phyloP scores from a whole-genome alignment of 1,140 invertebrate species.

The Cardiocondyla obscurior region DNA sequence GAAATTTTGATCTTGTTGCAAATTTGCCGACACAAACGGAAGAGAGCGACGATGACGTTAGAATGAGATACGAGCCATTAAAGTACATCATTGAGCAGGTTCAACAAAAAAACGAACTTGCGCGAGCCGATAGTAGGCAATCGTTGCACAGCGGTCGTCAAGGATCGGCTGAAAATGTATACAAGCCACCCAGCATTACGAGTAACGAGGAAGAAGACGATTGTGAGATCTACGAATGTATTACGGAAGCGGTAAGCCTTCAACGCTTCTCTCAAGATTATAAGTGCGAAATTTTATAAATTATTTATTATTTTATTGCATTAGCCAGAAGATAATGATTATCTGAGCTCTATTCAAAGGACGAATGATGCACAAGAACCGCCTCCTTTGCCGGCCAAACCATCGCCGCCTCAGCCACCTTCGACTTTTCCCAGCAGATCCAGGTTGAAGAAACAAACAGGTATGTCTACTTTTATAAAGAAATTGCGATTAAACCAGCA shows the following conservation, averaged over 20 bases:
- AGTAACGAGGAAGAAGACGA: conserved; percentile 75
- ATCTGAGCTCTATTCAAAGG: conserved; percentile 61
- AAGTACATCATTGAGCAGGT: conserved; percentile 75
- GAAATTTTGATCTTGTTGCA: conserved; percentile 78
- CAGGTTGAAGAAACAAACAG: conserved; percentile 42
- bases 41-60: conserved; percentile 79
- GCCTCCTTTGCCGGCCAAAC: conserved; percentile 74
- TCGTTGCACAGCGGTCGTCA: conserved; percentile 73
- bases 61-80: conserved; percentile 78
- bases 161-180: conserved; percentile 77
- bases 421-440: conserved; percentile 18
- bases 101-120: conserved; percentile 60
- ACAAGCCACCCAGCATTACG: conserved; percentile 71
- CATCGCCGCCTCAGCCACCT: conserved; percentile 44
- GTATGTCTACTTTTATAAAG: conserved; percentile 42
- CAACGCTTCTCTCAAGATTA: background rate
- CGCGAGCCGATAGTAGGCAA: conserved; percentile 72
- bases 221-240: conserved; percentile 80
- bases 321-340: conserved; percentile 74
- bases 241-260: conserved; percentile 76
- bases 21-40: conserved; percentile 78
- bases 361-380: conserved; percentile 53
- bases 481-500: background rate
- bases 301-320: conserved; percentile 9
- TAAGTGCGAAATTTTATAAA: background rate